Evolutionary conservation across 2,113 vertebrate genomes (phyloP).

Genomic region (Ia io): DNA sequence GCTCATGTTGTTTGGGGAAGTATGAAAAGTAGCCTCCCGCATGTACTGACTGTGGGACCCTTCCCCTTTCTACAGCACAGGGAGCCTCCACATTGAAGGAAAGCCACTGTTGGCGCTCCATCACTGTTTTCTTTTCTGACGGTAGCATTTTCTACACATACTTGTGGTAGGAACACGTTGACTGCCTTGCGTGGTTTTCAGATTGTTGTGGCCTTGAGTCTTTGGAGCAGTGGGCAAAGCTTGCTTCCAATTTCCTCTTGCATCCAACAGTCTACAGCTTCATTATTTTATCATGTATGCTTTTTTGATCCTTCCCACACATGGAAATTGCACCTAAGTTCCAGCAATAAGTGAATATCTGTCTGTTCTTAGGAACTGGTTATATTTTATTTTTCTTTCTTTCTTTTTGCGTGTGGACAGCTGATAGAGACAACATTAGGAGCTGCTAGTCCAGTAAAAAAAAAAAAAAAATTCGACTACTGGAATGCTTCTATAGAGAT

Average conservation of each 20-base stretch:
- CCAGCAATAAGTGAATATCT: not conserved
- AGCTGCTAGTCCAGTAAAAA: not conserved
- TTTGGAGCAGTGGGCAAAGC: too few relatives aligned
- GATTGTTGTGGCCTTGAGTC: fast-evolving
- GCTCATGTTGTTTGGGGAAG: not conserved
- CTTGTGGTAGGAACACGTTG: fast-evolving
- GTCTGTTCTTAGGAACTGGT: not conserved
- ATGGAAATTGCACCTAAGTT: not conserved
- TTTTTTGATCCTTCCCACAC: fast-evolving
- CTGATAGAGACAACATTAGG: not conserved
- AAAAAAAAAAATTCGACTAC: not conserved
- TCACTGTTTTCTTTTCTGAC: fast-evolving
- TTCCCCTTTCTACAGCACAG: not conserved
- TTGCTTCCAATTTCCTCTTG: not conserved
- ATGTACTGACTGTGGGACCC: not conserved
- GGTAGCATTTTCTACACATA: not conserved
- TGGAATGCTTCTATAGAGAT: not conserved
- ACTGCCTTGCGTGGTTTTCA: not conserved
- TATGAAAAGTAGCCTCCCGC: not conserved
- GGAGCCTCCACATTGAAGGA: not conserved
- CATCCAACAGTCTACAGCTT: too few relatives aligned
- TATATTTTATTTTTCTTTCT: not conserved
- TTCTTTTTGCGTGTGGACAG: not conserved
- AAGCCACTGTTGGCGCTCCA: fast-evolving
- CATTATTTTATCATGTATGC: fast-evolving